Conservation (phyloP, 2,888 invertebrate species). For the Caenorhabditis sp. region DNA sequence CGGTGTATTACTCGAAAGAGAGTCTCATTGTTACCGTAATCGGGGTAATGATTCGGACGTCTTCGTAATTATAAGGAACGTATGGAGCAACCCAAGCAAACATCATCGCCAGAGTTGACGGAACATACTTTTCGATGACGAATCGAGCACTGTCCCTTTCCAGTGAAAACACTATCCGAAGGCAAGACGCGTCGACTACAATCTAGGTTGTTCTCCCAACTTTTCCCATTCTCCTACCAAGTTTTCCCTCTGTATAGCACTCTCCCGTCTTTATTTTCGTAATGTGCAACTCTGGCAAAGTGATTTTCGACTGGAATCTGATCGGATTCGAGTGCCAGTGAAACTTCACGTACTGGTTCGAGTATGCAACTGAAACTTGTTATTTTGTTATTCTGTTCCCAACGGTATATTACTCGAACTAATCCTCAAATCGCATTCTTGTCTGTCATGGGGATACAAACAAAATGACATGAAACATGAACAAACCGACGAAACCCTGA, state of each 20-base stretch:
- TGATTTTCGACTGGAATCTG: slow-evolving; percentile 68
- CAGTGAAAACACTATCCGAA: slow-evolving; percentile 76
- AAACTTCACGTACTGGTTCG: slow-evolving; percentile 76
- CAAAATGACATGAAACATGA: slow-evolving; percentile 82
- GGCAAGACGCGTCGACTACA: slow-evolving; percentile 80
- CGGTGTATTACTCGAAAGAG: neutral
- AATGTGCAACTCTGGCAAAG: slow-evolving; percentile 79
- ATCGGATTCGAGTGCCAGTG: slow-evolving; percentile 77
- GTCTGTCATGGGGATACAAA: slow-evolving; percentile 81
- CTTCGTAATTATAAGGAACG: slow-evolving; percentile 82
- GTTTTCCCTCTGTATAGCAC: slow-evolving; percentile 78
- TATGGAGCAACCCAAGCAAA: slow-evolving; percentile 80
- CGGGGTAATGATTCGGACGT: slow-evolving; percentile 82
- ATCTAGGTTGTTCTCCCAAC: slow-evolving; percentile 1
- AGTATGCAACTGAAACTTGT: slow-evolving; percentile 78
- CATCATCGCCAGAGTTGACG: slow-evolving; percentile 80
- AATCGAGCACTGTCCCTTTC: slow-evolving; percentile 80
- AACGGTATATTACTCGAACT: slow-evolving; percentile 75
- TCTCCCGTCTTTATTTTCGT: slow-evolving; percentile 71
- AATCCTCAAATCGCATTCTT: slow-evolving; percentile 77
- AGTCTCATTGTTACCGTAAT: slow-evolving; percentile 74
- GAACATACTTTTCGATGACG: slow-evolving; percentile 80
- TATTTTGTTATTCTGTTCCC: neutral
- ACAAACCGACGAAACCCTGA: slow-evolving; percentile 78
- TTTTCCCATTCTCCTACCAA: no score